Conservation (phyloP, 2,888 invertebrate genomes). For the Mesopsocus fuscifrons region DNA sequence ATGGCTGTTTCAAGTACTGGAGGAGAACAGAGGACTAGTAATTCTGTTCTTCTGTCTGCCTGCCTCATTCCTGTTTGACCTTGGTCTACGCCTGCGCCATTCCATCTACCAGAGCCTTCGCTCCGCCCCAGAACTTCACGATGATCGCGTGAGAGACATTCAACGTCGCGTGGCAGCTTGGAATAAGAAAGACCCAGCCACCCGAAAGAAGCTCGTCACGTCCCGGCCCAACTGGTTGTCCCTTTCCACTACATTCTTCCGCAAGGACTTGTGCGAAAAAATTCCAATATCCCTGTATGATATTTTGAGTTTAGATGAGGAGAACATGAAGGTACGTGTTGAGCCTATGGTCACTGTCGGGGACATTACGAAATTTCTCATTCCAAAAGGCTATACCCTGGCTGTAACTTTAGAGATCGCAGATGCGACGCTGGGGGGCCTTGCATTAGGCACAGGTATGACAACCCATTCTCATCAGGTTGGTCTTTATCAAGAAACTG, state of each 20-base stretch:
- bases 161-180: constrained; percentile 33
- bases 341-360: constrained; percentile 49
- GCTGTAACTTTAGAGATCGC: constrained; percentile 47
- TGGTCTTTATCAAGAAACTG: constrained; percentile 46
- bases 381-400: constrained; percentile 43
- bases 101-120: constrained; percentile 24
- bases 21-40: constrained; percentile 40
- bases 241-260: constrained; percentile 44
- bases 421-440: constrained; percentile 47
- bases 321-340: constrained; percentile 35
- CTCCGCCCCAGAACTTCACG: constrained; percentile 27
- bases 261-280: constrained; percentile 38
- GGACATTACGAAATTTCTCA: constrained; percentile 40
- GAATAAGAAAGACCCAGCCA: constrained; percentile 28
- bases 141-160: constrained; percentile 27
- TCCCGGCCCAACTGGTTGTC: constrained; percentile 50
- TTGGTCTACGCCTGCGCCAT: constrained; percentile 26
- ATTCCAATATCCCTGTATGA: constrained; percentile 41
- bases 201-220: constrained; percentile 39
- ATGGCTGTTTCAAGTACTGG: constrained; percentile 30
- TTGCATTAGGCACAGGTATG: constrained; percentile 53
- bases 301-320: constrained; percentile 36
- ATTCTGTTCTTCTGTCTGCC: constrained; percentile 44
- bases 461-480: constrained; percentile 52
- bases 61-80: constrained; percentile 40